Base-by-base conservation (phyloP, 1,140 invertebrate species). In the Delia radicum region DNA sequence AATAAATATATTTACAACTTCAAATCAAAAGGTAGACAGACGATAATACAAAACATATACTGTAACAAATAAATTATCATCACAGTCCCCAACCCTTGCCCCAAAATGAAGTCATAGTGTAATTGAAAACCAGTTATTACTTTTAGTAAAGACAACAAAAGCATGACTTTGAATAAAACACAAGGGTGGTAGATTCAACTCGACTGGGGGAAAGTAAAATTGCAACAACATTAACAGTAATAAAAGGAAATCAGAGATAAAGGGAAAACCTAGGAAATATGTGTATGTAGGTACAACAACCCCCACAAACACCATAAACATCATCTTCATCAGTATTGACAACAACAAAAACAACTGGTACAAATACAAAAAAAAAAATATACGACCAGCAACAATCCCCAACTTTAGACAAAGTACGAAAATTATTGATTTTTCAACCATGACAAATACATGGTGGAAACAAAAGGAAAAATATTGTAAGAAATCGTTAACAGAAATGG, bases 361-460 rank as follows among this genome's bases (percentile, higher is more conserved):
- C n/a, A n/a, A n/a, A n/a, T n/a, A n/a, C n/a, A 55, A 55, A 24
- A 55, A 55, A n/a, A 55, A 55, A n/a, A 55, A 55, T 7, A 48
- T 21, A 55, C 48, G 48, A 55, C n/a, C 18, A 55, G 48, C 48
- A 55, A 55, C 48, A 55, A 55, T 55, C 48, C 18, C 48, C 21
- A 55, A 55, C 48, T 55, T 55, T 55, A 55, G n/a, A 55, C 5
- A 15, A 10, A 55, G 48, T 55, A 55, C 48, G 37, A 69, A 67
- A 69, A 69, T 37, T 69, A 69, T 69, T 69, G 65, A 69, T 69
- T 69, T 69, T 69, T 69, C 65, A 69, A 69, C 29, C 29, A 69
- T 69, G 65, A 69, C 65, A 69, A 33, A 31, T 67, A n/a, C n/a
- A 67, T 31, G n/a, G n/a, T n/a, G n/a, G n/a, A n/a, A n/a, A n/a